Evolutionary conservation across 2,888 invertebrate genomes (phyloP), one percentile per base, ranked within the genome.

Genomic region (Tinea pellionella): DNA sequence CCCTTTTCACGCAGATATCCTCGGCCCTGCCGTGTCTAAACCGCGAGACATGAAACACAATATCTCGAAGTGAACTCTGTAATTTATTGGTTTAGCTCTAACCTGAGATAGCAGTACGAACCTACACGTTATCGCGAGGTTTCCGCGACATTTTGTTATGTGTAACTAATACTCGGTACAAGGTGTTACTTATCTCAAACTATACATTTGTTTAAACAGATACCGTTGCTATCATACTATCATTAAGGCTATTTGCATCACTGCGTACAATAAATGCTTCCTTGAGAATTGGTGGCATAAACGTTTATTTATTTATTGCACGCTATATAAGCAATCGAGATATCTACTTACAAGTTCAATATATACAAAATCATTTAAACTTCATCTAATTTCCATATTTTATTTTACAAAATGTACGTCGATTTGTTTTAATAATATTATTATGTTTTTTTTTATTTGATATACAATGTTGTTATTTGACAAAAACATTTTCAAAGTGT

Each of bases 1-100:
- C 83, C 82, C 83, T 86, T 84, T 86, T 86, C 85, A 83, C 81
- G 78, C 80, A 81, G 83, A 84, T 84, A 86, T 80, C 82, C 77
- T 66, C 74, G 74, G 75, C 72, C 77, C 57, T 29, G 62, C 47
- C 82, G 77, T 80, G 85, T 85, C 85, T 79, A 81, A 84, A 75
- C 78, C 78, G 78, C 77, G 77, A 80, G 84, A 86, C 85, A 77
- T 82, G 86, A 83, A 86, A 87, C 81, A 83, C 85, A 85, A 87
- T 86, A 87, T 84, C 78, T 71, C 69, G 72, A 72, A 77, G 77
- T 77, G 75, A 77, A 75, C 75, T 73, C 78, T 75, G 80, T 85
- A 81, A 85, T 81, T 87, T 85, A 85, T 80, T 57, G 57, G 57
- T 57, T 57, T 32, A 19, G 57, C 32, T 57, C 15, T 30, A 32